Conservation (phyloP, 2,113 vertebrate species). For the Ursus arctos region DNA sequence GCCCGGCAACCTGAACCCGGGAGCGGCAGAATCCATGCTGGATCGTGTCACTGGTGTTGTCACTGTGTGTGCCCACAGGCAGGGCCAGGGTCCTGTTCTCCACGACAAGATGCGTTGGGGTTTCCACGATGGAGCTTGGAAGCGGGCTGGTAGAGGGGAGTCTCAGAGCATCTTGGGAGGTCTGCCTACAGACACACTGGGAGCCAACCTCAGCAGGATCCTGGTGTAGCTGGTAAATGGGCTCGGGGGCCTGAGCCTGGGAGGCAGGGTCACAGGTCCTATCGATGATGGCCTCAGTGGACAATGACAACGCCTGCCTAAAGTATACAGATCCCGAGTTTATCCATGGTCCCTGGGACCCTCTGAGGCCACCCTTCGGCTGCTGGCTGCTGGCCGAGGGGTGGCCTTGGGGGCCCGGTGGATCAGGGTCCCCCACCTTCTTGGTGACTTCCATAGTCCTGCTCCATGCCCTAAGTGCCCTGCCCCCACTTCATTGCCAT, state of each 20-base stretch:
- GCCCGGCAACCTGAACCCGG: conserved; percentile 13
- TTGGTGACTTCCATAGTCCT: conserved; percentile 80
- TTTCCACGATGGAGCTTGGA: neutral
- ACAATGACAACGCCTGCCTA: conserved; percentile 53
- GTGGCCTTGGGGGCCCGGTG: conserved; percentile 55
- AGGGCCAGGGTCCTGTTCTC: conserved; percentile 46
- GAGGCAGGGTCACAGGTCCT: neutral
- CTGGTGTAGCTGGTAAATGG: neutral
- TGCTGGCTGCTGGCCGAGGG: conserved; percentile 51
- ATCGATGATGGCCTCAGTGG: neutral
- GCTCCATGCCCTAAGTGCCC: conserved; percentile 72
- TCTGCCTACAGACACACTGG: neutral
- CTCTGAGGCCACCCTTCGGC: neutral
- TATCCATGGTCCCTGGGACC: conserved; percentile 51
- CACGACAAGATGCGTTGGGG: conserved; percentile 12
- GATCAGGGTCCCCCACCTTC: conserved; percentile 69
- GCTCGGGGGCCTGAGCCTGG: neutral
- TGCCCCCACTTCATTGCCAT: conserved; percentile 37
- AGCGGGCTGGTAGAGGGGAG: neutral
- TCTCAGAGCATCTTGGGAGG: neutral
- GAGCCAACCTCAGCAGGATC: neutral
- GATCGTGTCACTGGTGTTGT: neutral
- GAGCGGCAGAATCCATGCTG: neutral
- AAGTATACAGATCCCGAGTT: conserved; percentile 37
- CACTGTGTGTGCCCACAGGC: neutral